Percentiles rank a stretch among this genome's conserved stretches.
Evolutionary conservation across 2,113 vertebrate species (phyloP).

Genomic region (Tragelaphus strepsiceros): DNA sequence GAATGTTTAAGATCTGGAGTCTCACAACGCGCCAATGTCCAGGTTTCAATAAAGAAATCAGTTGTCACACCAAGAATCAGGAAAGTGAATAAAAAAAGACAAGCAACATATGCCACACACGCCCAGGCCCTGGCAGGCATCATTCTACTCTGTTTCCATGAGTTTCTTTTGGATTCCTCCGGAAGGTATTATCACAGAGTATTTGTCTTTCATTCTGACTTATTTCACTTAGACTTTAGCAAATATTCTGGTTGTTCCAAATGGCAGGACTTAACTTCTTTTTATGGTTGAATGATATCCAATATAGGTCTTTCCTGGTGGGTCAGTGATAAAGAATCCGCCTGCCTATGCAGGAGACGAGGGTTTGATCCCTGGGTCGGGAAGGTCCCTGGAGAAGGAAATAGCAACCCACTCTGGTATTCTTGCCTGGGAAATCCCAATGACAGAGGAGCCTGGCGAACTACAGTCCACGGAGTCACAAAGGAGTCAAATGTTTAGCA

Average conservation of each 20-base stretch:
- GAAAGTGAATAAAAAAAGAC: neutral
- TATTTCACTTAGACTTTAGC: neutral
- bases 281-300: neutral
- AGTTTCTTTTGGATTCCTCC: neutral
- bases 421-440: neutral
- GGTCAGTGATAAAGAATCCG: neutral
- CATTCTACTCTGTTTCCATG: neutral
- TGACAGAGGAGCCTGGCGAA: accelerated
- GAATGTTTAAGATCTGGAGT: neutral
- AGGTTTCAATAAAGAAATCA: neutral
- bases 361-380: neutral
- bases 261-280: neutral
- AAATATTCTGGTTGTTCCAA: neutral
- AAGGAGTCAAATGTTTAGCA: neutral
- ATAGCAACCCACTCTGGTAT: neutral
- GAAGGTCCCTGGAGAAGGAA: neutral
- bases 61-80: neutral
- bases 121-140: neutral
- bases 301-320: neutral
- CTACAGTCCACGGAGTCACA: neutral
- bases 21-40: neutral
- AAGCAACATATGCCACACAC: neutral
- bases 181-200: neutral
- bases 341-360: neutral
- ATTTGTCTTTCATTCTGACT: neutral